Conservation (phyloP, 2,797 vertebrate genomes). For the Neosilurus mollespiculum region DNA sequence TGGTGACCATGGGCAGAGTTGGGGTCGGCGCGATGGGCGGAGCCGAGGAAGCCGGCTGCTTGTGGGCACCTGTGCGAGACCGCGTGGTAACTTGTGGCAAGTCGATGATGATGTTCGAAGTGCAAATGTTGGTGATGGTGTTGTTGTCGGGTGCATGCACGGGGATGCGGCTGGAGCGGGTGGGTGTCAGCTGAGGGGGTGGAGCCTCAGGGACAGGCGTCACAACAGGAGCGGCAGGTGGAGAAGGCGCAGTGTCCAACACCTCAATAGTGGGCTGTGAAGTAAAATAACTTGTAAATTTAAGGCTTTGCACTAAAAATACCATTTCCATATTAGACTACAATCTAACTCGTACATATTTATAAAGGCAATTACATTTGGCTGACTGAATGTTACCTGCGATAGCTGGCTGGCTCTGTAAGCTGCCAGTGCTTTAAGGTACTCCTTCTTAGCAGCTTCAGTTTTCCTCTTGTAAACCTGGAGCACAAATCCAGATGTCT, state of each 20-base stretch:
- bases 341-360: not conserved
- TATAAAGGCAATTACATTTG: not conserved
- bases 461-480: slow-evolving; percentile 94
- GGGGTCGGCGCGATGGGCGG: slow-evolving; percentile 62
- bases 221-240: slow-evolving; percentile 60
- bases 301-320: not conserved
- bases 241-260: slow-evolving; percentile 77
- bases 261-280: slow-evolving; percentile 79
- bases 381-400: slow-evolving; percentile 71
- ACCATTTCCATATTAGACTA: not conserved
- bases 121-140: slow-evolving; percentile 83
- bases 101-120: slow-evolving; percentile 82
- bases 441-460: slow-evolving; percentile 88
- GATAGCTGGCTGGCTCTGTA: slow-evolving; percentile 79
- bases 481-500: not conserved
- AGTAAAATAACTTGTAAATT: not conserved
- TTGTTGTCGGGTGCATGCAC: slow-evolving; percentile 80
- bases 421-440: slow-evolving; percentile 83
- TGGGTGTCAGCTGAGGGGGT: slow-evolving; percentile 36
- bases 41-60: slow-evolving; percentile 66
- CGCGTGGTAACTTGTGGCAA: slow-evolving; percentile 76
- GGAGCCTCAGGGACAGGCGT: slow-evolving; percentile 38
- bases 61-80: slow-evolving; percentile 74
- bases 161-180: slow-evolving; percentile 64
- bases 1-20: slow-evolving; percentile 73